These are phyloP conservation scores for Planococcus citri DNA, from an alignment of 1,140 invertebrate genomes.

Conservation along the genomic window DNA sequence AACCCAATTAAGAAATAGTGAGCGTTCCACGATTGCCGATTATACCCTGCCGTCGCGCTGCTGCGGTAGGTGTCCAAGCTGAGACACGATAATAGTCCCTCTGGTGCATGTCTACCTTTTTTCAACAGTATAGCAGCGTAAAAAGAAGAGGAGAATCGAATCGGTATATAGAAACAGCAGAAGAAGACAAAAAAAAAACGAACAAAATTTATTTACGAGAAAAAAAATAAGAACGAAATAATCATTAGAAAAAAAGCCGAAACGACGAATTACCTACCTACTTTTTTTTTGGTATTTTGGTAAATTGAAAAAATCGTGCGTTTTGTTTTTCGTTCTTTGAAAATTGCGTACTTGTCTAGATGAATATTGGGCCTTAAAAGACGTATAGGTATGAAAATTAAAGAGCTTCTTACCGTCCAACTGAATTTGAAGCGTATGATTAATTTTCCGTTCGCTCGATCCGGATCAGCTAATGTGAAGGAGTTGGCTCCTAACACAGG, in stretches of 20 bases:
- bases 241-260: background rate
- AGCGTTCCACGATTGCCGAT: constrained; percentile 11
- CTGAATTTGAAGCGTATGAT: constrained; percentile 74
- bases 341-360: too few relatives aligned
- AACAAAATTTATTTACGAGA: background rate
- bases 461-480: constrained; percentile 68
- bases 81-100: constrained; percentile 9
- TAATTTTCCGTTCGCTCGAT: constrained; percentile 48
- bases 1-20: constrained; percentile 18
- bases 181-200: too few relatives aligned
- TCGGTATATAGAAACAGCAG: too few relatives aligned
- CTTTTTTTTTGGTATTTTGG: too few relatives aligned
- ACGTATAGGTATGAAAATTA: constrained; percentile 19
- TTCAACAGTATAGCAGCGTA: too few relatives aligned
- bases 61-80: constrained; percentile 15
- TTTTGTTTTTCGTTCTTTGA: too few relatives aligned
- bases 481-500: constrained; percentile 71
- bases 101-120: background rate
- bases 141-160: too few relatives aligned
- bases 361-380: too few relatives aligned
- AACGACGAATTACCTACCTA: background rate
- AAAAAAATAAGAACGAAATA: too few relatives aligned
- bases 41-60: background rate
- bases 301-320: background rate
- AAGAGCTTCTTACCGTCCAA: constrained; percentile 67